These are phyloP conservation scores for Therioaphis trifolii DNA, from an alignment of 2,888 invertebrate species.

Conservation along the genomic window DNA sequence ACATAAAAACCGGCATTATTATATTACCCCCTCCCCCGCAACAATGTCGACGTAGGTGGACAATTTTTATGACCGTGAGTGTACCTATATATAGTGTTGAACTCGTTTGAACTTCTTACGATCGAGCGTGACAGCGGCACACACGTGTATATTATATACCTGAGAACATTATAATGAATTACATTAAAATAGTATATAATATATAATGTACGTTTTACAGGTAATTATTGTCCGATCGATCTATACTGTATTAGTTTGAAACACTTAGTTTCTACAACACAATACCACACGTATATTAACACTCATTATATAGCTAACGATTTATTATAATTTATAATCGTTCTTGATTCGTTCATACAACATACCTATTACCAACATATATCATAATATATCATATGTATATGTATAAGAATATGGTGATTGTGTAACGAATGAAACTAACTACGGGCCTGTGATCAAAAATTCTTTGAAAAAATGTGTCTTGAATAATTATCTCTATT, in stretches of 20 bases:
- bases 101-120: slow-evolving; percentile 42
- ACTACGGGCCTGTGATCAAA: too few relatives aligned
- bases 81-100: slow-evolving; percentile 2
- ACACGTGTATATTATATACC: too few relatives aligned
- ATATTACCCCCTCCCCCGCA: neutral
- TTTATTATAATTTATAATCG: neutral
- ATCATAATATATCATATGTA: too few relatives aligned
- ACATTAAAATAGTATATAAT: neutral
- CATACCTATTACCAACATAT: too few relatives aligned
- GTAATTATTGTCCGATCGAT: neutral
- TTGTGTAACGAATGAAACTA: too few relatives aligned
- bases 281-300: too few relatives aligned
- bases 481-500: too few relatives aligned
- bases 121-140: neutral
- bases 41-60: slow-evolving; percentile 36
- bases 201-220: neutral
- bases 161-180: neutral
- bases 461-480: too few relatives aligned
- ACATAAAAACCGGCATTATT: too few relatives aligned
- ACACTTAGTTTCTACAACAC: neutral
- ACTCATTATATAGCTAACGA: neutral
- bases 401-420: too few relatives aligned
- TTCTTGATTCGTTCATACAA: neutral
- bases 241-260: neutral
- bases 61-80: slow-evolving; percentile 6